Conservation (phyloP, 2,888 invertebrate species). For the Panzeria rudis region DNA sequence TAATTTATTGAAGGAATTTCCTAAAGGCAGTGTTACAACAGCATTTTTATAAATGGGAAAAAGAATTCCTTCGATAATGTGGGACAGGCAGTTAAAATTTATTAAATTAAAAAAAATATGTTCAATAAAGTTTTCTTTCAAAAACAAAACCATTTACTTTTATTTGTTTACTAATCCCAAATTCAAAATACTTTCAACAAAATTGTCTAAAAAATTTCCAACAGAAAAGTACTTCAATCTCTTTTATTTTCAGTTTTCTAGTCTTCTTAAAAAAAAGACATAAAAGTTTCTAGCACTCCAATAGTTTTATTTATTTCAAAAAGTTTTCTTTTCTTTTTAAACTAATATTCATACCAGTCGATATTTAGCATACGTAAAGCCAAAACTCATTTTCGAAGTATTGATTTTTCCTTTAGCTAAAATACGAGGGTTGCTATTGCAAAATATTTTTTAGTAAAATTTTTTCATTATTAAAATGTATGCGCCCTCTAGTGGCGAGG, state of each 20-base stretch:
- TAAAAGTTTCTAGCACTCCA: slow-evolving; percentile 59
- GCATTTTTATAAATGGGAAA: no score
- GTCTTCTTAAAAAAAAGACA: slow-evolving; percentile 22
- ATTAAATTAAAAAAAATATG: not conserved
- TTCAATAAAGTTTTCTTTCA: no score
- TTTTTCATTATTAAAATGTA: no score
- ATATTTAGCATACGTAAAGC: not conserved
- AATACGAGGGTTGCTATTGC: not conserved
- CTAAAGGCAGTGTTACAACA: no score
- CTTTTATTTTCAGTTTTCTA: slow-evolving; percentile 1
- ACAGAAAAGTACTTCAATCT: slow-evolving; percentile 53
- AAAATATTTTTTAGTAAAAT: no score
- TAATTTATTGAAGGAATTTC: no score
- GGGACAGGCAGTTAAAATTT: not conserved
- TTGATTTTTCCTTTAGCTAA: slow-evolving; percentile 56
- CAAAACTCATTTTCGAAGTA: slow-evolving; percentile 62
- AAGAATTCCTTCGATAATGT: no score
- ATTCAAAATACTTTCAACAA: not conserved
- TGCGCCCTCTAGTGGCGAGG: no score
- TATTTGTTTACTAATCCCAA: not conserved
- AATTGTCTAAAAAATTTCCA: slow-evolving; percentile 18
- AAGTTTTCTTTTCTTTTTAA: slow-evolving; percentile 49
- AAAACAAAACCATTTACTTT: slow-evolving; percentile 4
- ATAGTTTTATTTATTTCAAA: slow-evolving; percentile 65
- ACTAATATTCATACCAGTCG: not conserved